A percentile compares a stretch with the other conserved stretches of the same genome.
Evolutionary conservation across 2,888 invertebrate species (phyloP).

Genomic region (Clostera curtula): DNA sequence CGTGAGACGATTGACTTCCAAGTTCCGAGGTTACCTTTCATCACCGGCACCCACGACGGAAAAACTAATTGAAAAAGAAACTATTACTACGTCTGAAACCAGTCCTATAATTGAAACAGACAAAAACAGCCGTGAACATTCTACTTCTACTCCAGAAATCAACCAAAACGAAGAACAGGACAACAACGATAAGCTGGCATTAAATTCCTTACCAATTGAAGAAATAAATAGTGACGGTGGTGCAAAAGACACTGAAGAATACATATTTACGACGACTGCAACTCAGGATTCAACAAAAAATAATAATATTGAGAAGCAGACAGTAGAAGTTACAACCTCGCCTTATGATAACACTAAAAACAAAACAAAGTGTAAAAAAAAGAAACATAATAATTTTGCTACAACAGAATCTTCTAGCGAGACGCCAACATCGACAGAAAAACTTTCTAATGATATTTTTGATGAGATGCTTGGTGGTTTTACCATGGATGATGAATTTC

Average conservation of each 20-base stretch:
- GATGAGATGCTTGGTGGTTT: conserved; percentile 47
- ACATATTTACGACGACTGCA: conserved; percentile 37
- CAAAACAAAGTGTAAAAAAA: conserved; percentile 63
- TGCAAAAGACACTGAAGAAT: conserved; percentile 45
- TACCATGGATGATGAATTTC: conserved; percentile 33
- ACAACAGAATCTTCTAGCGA: conserved; percentile 23
- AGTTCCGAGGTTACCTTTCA: conserved; percentile 54
- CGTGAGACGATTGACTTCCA: conserved; percentile 55
- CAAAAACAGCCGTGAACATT: too few species aligned
- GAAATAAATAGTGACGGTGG: too few species aligned
- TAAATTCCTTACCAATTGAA: too few species aligned
- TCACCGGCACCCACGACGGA: conserved; percentile 41
- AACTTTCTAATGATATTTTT: conserved; percentile 38
- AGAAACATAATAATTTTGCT: conserved; percentile 37
- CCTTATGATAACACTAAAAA: conserved; percentile 38
- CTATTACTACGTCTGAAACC: too few species aligned
- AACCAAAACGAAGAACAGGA: conserved; percentile 6
- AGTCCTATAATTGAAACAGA: conserved; percentile 15
- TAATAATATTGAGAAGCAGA: conserved; percentile 31
- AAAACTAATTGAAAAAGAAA: too few species aligned
- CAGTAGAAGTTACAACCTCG: conserved; percentile 28
- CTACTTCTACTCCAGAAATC: too few species aligned
- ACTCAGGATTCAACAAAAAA: conserved; percentile 16
- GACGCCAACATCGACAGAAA: conserved; percentile 27
- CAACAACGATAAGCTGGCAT: conserved; percentile 15